Evolutionary conservation across 1,140 invertebrate genomes (phyloP), one percentile per base, ranked within the genome.

Genomic region (Hestina assimilis): DNA sequence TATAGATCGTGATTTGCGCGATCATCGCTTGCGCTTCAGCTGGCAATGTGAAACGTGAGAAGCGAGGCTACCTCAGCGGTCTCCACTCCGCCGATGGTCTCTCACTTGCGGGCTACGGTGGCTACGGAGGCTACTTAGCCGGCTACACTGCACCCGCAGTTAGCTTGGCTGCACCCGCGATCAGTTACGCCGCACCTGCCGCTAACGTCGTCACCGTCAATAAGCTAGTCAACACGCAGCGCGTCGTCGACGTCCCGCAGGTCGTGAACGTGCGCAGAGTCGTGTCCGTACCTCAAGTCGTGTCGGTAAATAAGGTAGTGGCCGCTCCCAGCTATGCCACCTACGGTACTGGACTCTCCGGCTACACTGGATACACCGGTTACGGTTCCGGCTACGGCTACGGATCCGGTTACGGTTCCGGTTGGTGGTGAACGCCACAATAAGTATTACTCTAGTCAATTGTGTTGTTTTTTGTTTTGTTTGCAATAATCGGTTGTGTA

Each of bases 241-340:
- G 59, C 7, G 67, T 72, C n/a, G 62, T 79, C 5, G 63, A 55
- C 38, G 75, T 79, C n/a, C 75, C 75, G 0, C 68, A 75, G 28
- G 62, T 79, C 0, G 60, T 79, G 0, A 63, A 65, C 31, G 71
- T 79, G 1, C 72, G 66, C 51, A 79, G 76, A 21, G 58, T 78
- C 5, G 65, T 78, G 7, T 66, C 66, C 15, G 75, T 70, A 28
- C 79, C 79, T 0, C 66, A 78, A 38, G 63, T 79, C 9, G 71
- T 83, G 29, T 66, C 76, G 14, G 75, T 76, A 8, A 76, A 81
- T 63, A 72, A 71, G 28, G 58, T 83, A 8, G 75, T 79, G 5
- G 55, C 73, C 19, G 51, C 60, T 7, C 59, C 69, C 20, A 63
- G 56, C 50, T 58, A 56, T 59, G 51, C 51, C 35, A 21, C 14